A percentile compares a stretch with the other conserved stretches of the same genome.
Evolutionary conservation across 92 coral and sea anemone species (phyloP).

Genomic region (Porites cylindrica): DNA sequence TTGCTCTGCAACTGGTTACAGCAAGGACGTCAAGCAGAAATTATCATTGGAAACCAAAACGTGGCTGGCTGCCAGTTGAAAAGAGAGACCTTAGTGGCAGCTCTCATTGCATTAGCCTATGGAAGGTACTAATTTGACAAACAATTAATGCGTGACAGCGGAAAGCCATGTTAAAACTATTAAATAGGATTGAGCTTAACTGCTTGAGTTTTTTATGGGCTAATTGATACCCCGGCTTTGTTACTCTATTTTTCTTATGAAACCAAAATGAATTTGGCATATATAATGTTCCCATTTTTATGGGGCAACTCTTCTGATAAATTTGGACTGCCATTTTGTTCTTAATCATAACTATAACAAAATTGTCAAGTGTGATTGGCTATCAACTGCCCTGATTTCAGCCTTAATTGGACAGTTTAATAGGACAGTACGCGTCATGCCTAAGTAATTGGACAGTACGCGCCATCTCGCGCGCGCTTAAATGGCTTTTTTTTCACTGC

Average conservation of each 20-base stretch:
- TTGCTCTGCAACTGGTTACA: conserved; percentile 87
- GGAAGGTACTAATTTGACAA: conserved; percentile 74
- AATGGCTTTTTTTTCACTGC: no score
- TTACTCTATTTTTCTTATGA: not conserved
- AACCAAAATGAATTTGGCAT: not conserved
- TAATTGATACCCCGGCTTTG: not conserved
- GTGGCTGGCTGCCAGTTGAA: conserved; percentile 34
- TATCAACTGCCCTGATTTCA: no score
- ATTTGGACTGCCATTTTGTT: no score
- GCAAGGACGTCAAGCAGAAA: conserved; percentile 30
- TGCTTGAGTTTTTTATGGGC: not conserved
- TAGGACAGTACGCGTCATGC: no score
- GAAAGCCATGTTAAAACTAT: not conserved
- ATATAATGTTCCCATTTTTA: no score
- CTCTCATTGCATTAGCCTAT: conserved; percentile 92
- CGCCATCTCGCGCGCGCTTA: no score
- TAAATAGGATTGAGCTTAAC: not conserved
- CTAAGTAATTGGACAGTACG: no score
- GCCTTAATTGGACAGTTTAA: no score
- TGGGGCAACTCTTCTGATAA: no score
- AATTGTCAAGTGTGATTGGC: no score
- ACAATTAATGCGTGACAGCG: not conserved
- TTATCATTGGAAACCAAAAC: conserved; percentile 33
- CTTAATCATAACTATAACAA: no score
- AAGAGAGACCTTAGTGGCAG: conserved; percentile 79